Conservation (phyloP, 2,113 vertebrate genomes). For the Charadrius vociferus region DNA sequence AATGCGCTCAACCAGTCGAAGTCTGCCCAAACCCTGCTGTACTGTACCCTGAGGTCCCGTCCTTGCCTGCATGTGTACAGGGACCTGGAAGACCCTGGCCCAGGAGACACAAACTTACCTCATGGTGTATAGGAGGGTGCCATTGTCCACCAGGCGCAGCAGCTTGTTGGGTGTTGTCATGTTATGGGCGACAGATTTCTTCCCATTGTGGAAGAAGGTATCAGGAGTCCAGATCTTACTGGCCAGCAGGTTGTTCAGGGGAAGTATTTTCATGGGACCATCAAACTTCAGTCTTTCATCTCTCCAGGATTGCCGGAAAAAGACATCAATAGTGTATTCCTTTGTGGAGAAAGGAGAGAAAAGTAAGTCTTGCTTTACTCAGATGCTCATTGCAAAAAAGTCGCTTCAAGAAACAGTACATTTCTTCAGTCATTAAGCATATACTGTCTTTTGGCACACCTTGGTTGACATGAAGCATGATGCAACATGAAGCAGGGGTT, state of each 20-base stretch:
- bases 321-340: conserved; percentile 99
- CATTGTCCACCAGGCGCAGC: conserved; percentile 92
- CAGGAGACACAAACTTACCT: conserved; percentile 76
- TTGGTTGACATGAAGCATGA: neutral
- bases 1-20: neutral
- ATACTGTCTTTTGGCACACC: neutral
- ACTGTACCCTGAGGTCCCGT: neutral
- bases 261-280: conserved; percentile 96
- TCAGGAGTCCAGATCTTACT: conserved; percentile 99
- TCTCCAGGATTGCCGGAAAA: conserved; percentile 97
- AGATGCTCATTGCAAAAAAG: neutral
- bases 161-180: conserved; percentile 99
- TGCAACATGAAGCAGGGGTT: neutral
- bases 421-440: neutral
- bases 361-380: neutral
- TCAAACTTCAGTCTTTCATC: conserved; percentile 95
- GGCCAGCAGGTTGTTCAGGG: conserved; percentile 95
- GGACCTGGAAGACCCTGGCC: neutral
- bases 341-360: conserved; percentile 54
- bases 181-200: conserved; percentile 97
- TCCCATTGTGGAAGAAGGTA: conserved; percentile 97
- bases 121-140: conserved; percentile 97
- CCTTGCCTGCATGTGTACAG: neutral
- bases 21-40: neutral
- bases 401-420: neutral